phyloP scores from a whole-genome alignment of 1,140 invertebrate genomes.

The Ceratina australensis region DNA sequence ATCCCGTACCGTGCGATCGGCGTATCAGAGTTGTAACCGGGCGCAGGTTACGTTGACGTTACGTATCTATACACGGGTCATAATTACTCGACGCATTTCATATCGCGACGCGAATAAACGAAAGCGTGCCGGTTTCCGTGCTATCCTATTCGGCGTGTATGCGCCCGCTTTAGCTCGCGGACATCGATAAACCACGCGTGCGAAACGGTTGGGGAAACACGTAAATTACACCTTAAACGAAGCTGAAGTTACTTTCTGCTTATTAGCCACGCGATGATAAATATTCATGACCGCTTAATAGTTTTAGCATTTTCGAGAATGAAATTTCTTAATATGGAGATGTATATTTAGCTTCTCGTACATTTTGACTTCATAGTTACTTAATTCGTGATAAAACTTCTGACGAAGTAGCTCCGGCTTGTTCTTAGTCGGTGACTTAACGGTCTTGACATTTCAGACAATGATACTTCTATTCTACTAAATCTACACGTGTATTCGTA shows the following conservation, averaged over 20 bases:
- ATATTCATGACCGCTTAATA: neutral
- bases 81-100: slow-evolving; percentile 31
- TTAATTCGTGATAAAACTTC: too few species aligned
- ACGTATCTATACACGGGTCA: slow-evolving; percentile 1
- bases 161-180: neutral
- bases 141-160: neutral
- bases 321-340: neutral
- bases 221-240: slow-evolving; percentile 9
- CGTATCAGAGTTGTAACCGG: slow-evolving; percentile 19
- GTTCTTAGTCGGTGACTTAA: too few species aligned
- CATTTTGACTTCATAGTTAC: too few species aligned
- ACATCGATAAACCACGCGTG: slow-evolving; percentile 13
- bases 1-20: slow-evolving; percentile 34
- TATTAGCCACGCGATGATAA: neutral
- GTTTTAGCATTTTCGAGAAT: neutral
- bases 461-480: too few species aligned
- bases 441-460: too few species aligned
- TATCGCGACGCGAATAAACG: slow-evolving; percentile 36
- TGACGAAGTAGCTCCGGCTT: too few species aligned
- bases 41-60: slow-evolving; percentile 39
- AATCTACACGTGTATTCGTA: too few species aligned
- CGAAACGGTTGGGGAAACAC: neutral
- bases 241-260: neutral
- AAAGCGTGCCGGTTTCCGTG: slow-evolving; percentile 12
- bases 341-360: too few species aligned